These are phyloP conservation scores for Fregata magnificens DNA, from an alignment of 2,113 vertebrate species.

Conservation along the genomic window DNA sequence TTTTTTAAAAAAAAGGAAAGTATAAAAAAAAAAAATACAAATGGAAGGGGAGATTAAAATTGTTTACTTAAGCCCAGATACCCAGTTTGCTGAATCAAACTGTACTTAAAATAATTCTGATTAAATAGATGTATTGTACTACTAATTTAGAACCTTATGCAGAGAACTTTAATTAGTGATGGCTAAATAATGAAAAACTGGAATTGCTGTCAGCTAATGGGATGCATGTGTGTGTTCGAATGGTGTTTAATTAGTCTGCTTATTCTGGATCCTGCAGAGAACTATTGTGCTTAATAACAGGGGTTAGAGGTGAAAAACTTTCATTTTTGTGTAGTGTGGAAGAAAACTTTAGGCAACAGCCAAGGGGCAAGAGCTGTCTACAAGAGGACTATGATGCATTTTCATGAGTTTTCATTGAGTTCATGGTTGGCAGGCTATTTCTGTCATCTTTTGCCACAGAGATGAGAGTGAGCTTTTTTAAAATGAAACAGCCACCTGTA, in stretches of 20 bases:
- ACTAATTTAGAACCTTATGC: background rate
- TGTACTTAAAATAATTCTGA: background rate
- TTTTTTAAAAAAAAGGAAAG: background rate
- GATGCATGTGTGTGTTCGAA: background rate
- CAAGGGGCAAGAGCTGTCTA: background rate
- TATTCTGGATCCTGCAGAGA: background rate
- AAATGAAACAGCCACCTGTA: background rate
- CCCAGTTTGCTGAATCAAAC: background rate
- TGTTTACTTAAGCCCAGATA: background rate
- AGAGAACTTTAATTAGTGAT: constrained; percentile 2
- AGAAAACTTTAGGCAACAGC: background rate
- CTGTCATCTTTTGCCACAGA: background rate
- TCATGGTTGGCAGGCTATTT: background rate
- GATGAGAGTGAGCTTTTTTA: background rate
- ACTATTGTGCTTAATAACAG: background rate
- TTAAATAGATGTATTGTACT: background rate
- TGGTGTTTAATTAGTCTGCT: background rate
- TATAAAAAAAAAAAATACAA: background rate
- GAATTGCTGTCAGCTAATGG: background rate
- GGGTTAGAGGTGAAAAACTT: background rate
- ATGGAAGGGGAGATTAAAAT: background rate
- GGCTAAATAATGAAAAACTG: background rate
- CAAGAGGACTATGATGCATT: background rate
- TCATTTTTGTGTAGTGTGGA: background rate
- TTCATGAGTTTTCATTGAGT: background rate